Base-by-base conservation (phyloP, 2,797 vertebrate species). In the Apodemus agrarius region DNA sequence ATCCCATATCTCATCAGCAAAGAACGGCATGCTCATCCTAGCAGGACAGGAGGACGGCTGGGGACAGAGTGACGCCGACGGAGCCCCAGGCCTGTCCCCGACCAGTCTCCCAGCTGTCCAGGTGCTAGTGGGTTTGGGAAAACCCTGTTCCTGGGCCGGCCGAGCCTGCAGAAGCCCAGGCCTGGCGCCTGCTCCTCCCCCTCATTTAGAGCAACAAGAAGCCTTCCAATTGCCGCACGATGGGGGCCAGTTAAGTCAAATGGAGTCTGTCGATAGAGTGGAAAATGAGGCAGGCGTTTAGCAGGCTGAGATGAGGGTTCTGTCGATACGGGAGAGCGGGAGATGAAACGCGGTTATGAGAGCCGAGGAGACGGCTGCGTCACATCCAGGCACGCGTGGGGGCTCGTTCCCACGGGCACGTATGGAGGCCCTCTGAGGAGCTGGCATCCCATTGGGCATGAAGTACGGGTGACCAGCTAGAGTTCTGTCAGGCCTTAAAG, bases 201-300 rank as follows among this genome's bases (percentile, higher is more conserved):
- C 21, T 87, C 54, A 76, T 81, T 97, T 97, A 97, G 82, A 81
- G 26, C n/a, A 82, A 72, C 85, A 79, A 96, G 86, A 95, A 94
- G 34, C 63, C 75, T 74, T 67, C 97, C 95, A 90, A 93, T 88
- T 94, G 92, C 92, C 8, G 59, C 96, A 67, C 97, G 92, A 91
- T 92, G 78, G 97, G 97, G 95, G 96, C 96, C 86, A 63, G 96
- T 97, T 97, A 97, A 96, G 94, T 57, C 80, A 90, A 95, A 96
- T 93, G 93, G 96, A 97, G 93, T 80, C 96, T 94, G 94, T 93
- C 97, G 89, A 95, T 93, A 97, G 96, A 94, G 97, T 97, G 97
- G 97, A 96, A 97, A 97, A 97, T 97, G 85, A 97, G 96, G 92
- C 86, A 65, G 93, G 83, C 90, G 86, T 40, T 97, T 95, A 96